Evolutionary conservation across 2,797 vertebrate species (phyloP).

Genomic region (Mus spretus): DNA sequence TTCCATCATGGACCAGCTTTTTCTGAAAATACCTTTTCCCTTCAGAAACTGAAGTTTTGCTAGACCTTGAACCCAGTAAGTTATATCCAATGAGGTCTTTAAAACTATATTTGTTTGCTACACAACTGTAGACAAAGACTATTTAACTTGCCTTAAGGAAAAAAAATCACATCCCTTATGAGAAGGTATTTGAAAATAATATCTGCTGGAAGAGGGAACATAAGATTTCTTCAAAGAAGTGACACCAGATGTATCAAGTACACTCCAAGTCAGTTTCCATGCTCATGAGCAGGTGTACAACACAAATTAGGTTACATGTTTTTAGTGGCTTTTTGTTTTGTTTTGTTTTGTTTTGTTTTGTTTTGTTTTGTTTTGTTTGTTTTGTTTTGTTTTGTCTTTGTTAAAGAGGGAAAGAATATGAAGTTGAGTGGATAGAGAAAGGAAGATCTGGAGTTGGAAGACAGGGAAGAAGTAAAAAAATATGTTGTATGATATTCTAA

Average conservation of each 20-base stretch:
- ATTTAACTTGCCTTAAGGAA: neutral
- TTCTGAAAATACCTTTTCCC: neutral
- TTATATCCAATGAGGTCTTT: neutral
- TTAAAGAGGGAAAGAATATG: neutral
- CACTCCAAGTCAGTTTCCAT: neutral
- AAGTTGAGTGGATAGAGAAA: neutral
- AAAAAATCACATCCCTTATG: neutral
- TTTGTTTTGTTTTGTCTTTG: too few relatives aligned
- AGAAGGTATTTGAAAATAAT: neutral
- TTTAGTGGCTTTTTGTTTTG: too few relatives aligned
- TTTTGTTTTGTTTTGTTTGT: too few relatives aligned
- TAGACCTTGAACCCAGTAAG: neutral
- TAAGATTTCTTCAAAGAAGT: neutral
- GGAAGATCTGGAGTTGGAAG: neutral
- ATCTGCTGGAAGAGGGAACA: neutral
- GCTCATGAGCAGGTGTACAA: too few relatives aligned
- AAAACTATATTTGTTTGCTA: too few relatives aligned
- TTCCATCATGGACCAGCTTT: neutral
- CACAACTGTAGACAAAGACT: neutral
- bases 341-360: too few relatives aligned
- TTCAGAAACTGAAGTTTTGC: neutral
- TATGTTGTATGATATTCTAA: too few relatives aligned
- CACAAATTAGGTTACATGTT: too few relatives aligned
- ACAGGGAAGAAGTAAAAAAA: neutral
- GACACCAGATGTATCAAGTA: neutral